phyloP scores from a whole-genome alignment of 2,888 invertebrate species.

The Cloeon dipterum region DNA sequence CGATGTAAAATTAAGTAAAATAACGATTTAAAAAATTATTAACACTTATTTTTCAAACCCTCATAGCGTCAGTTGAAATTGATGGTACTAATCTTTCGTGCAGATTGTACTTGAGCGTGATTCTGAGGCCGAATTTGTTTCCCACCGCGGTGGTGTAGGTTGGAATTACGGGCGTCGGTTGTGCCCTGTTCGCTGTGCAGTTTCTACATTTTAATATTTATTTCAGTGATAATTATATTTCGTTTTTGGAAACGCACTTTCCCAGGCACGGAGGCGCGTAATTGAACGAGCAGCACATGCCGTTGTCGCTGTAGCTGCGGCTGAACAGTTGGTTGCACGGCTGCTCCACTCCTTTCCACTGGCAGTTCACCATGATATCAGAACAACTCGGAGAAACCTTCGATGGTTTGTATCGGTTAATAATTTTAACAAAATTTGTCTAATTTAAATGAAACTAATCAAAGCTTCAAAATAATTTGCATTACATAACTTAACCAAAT shows the following conservation, averaged over 20 bases:
- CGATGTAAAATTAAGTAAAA: too few relatives aligned
- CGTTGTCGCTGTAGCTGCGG: conserved; percentile 7
- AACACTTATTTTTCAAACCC: too few relatives aligned
- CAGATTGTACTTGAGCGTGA: background rate
- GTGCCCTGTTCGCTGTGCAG: too few relatives aligned
- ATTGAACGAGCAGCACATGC: conserved; percentile 9
- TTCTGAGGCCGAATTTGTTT: background rate
- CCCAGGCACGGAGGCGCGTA: conserved; percentile 6
- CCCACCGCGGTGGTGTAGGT: background rate
- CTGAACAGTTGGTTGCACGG: conserved; percentile 6
- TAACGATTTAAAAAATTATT: too few relatives aligned
- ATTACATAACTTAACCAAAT: too few relatives aligned
- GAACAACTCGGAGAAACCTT: conserved; percentile 8
- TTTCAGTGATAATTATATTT: too few relatives aligned
- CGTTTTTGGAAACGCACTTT: too few relatives aligned
- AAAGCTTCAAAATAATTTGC: too few relatives aligned
- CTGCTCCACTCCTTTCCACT: conserved; percentile 8
- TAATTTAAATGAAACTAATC: background rate
- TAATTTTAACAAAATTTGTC: too few relatives aligned
- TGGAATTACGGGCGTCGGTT: too few relatives aligned
- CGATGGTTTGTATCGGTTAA: conserved; percentile 1
- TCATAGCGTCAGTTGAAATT: background rate
- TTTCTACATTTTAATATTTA: too few relatives aligned
- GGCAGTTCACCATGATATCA: conserved; percentile 7
- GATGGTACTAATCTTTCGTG: background rate